Evolutionary conservation across 1,140 invertebrate species (phyloP), one percentile per base, ranked within the genome.

Genomic region (Lucilia sericata): DNA sequence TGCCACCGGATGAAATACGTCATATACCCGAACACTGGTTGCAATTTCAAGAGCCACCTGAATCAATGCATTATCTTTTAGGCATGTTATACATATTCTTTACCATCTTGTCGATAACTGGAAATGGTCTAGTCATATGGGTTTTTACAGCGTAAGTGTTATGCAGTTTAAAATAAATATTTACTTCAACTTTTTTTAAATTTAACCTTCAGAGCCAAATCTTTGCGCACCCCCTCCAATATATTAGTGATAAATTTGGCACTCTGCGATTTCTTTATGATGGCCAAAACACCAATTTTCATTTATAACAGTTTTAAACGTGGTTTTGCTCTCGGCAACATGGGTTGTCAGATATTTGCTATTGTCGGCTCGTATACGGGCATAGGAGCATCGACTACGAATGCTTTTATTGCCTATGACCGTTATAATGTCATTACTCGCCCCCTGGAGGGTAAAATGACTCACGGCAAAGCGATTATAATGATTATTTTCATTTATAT

Each of bases 71-170:
- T 91, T 96, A 97, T 87, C 92, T 96, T 12, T 91, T 98, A n/a
- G 97, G 95, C 2, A 92, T 97, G 74, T 91, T 96, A 83, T 98
- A 97, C 88, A 93, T 95, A 42, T 93, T 95, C 83, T 96, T 98
- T 86, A 96, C 95, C 9, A 92, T 96, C 36, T 92, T 95, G 49
- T 94, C 96, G 0, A 91, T 97, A 14, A 90, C 95, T 10, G 97
- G 97, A 84, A 98, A 98, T 91, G 96, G 96, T 19, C 92, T 98
- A 12, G 97, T 98, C 84, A 94, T 98, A 85, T 98, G 96, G 94
- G 95, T 98, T 86, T 98, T 98, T 34, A 87, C 87, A n/a, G 88
- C 88, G 42, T 86, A 82, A 84, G 84, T 84, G 36, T 49, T 4
- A 17, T 12, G 5, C 1, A 21, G 19, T 30, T 10, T 49, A 51